Conservation (phyloP, 2,113 vertebrate genomes). For the Chaetops frenatus region DNA sequence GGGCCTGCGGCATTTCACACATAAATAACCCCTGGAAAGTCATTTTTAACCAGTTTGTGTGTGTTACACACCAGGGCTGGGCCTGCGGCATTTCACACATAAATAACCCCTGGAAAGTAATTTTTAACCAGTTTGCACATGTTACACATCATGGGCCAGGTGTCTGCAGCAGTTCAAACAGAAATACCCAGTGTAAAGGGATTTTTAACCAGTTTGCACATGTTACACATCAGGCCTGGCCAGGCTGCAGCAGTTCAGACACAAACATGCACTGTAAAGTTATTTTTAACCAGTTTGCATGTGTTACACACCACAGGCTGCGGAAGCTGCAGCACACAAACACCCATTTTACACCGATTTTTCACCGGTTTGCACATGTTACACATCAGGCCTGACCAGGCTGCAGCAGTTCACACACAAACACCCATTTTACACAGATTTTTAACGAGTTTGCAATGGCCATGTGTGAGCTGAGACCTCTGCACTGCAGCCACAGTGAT, state of each 20-base stretch:
- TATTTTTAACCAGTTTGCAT: not conserved
- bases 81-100: not conserved
- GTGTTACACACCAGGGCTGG: not conserved
- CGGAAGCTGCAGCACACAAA: not conserved
- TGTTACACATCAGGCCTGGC: not conserved
- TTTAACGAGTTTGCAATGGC: not conserved
- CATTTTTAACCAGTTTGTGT: no score
- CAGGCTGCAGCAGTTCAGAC: not conserved
- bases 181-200: fast-evolving
- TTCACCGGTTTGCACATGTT: not conserved
- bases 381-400: no score
- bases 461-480: not conserved
- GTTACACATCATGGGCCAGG: no score
- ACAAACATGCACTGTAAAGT: not conserved
- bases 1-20: no score
- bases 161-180: not conserved
- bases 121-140: not conserved
- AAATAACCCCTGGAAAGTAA: not conserved
- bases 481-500: fast-evolving
- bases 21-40: no score
- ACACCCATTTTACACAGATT: fast-evolving
- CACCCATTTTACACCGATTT: not conserved
- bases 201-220: not conserved
- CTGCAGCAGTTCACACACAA: not conserved
- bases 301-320: not conserved